These are phyloP conservation scores for Tineola bisselliella DNA, from an alignment of 2,888 invertebrate genomes.

Conservation along the genomic window DNA sequence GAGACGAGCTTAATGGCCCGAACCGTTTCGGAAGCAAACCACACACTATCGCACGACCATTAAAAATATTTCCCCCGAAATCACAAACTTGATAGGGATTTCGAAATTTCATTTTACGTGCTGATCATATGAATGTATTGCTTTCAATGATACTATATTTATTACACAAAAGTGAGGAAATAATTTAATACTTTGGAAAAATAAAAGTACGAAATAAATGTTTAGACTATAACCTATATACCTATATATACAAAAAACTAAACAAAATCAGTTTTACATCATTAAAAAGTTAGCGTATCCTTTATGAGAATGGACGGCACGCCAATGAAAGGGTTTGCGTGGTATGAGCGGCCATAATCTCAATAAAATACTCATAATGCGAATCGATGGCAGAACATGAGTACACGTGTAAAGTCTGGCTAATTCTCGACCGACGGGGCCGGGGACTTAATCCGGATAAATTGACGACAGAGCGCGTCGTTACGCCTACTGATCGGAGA, in stretches of 20 bases:
- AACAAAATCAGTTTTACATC: background rate
- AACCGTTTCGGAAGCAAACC: conserved; percentile 22
- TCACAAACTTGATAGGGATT: background rate
- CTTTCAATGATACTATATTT: no score
- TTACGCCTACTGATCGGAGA: conserved; percentile 10
- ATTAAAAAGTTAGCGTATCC: conserved; percentile 6
- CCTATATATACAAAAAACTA: no score
- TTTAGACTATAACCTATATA: no score
- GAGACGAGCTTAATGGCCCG: conserved; percentile 43
- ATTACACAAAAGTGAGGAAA: no score
- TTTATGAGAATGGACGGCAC: background rate
- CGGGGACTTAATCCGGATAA: conserved; percentile 22
- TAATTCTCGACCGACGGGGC: conserved; percentile 18
- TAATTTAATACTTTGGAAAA: no score
- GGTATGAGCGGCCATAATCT: conserved; percentile 20
- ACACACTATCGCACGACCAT: conserved; percentile 3
- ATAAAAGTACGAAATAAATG: no score
- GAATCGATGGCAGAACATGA: conserved; percentile 21
- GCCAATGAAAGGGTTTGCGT: background rate
- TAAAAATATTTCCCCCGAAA: background rate
- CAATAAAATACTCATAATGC: conserved; percentile 26
- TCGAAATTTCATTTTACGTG: background rate
- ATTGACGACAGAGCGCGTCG: conserved; percentile 19
- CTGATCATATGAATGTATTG: no score
- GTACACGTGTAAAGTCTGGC: conserved; percentile 22